Base-by-base conservation (phyloP, 2,797 vertebrate genomes). In the Diglossa cyanea region DNA sequence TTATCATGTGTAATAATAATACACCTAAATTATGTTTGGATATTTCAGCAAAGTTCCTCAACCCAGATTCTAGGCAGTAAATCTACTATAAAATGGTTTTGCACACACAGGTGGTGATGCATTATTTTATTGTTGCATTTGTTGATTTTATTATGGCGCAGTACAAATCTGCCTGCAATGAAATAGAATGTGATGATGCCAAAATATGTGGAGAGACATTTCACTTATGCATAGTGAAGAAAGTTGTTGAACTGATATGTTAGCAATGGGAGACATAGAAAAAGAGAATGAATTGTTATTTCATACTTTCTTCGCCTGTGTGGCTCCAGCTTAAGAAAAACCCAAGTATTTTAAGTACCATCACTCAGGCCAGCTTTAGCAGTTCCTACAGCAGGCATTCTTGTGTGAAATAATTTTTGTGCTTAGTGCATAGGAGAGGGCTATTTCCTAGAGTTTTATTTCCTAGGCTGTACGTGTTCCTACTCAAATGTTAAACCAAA, bases 101-200 rank as follows among this genome's bases (percentile, higher is more conserved):
- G 75, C 90, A 42, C n/a, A 77, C 54, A 54, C 53, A 90, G 81
- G 77, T 53, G 42, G n/a, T 39, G 55, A 95, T 65, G 60, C 53
- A 74, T 76, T 50, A 83, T 93, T 96, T 95, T 94, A 89, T 73
- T 87, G 51, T 73, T 91, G 58, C 31, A 47, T 95, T 84, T 93
- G 88, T 95, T 93, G 78, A 86, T 88, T 95, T 96, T 82, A 68
- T 86, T 76, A 86, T 77, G n/a, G 55, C 85, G 74, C 13, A 33
- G 79, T 39, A 78, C 54, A 83, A 88, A 85, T 55, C 53, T 93
- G 47, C 33, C 53, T 58, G 75, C 47, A 83, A 82, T 88, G 83
- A 93, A 95, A 85, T 13, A 85, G 51, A 71, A 62, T 37, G 39
- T 18, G 47, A 86, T 80, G 89, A 54, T 47, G 55, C 26, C 25